Conservation (phyloP, 2,113 vertebrate species). For the Hydrolagus affinis region DNA sequence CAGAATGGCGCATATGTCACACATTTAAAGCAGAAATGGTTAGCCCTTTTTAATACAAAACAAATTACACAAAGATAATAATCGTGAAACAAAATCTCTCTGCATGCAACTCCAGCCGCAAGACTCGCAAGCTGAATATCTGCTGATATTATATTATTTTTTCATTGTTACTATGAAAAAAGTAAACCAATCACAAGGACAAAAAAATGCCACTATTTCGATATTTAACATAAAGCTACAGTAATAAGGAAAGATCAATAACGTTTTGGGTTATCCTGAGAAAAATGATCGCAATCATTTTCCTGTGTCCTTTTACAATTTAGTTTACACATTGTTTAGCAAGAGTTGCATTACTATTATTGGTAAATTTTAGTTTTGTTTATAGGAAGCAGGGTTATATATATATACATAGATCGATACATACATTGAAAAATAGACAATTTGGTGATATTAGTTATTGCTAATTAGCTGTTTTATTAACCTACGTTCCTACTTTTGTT, state of each 20-base stretch:
- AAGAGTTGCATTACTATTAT: slow-evolving; percentile 77
- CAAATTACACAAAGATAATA: neutral
- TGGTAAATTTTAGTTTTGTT: slow-evolving; percentile 85
- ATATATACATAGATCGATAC: no score
- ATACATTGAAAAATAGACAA: slow-evolving; percentile 59
- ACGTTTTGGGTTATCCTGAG: slow-evolving; percentile 64
- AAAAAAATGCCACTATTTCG: slow-evolving; percentile 62
- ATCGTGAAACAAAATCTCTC: slow-evolving; percentile 35
- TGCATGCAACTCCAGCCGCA: slow-evolving; percentile 69
- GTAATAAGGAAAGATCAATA: slow-evolving; percentile 55
- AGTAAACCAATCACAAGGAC: slow-evolving; percentile 92
- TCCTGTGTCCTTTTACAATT: slow-evolving; percentile 58
- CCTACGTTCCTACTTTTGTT: slow-evolving; percentile 72
- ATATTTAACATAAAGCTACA: slow-evolving; percentile 62
- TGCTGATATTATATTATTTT: slow-evolving; percentile 43
- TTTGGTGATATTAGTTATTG: slow-evolving; percentile 83
- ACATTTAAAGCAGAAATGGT: neutral
- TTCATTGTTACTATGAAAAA: slow-evolving; percentile 83
- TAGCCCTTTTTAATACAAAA: neutral
- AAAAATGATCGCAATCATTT: slow-evolving; percentile 52
- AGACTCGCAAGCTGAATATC: slow-evolving; percentile 51
- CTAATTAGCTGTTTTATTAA: slow-evolving; percentile 77
- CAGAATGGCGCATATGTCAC: neutral
- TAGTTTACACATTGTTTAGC: slow-evolving; percentile 77
- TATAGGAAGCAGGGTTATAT: slow-evolving; percentile 79